Evolutionary conservation across 2,888 invertebrate genomes (phyloP), one percentile per base, ranked within the genome.

Genomic region (Dicyrtoma fusca): DNA sequence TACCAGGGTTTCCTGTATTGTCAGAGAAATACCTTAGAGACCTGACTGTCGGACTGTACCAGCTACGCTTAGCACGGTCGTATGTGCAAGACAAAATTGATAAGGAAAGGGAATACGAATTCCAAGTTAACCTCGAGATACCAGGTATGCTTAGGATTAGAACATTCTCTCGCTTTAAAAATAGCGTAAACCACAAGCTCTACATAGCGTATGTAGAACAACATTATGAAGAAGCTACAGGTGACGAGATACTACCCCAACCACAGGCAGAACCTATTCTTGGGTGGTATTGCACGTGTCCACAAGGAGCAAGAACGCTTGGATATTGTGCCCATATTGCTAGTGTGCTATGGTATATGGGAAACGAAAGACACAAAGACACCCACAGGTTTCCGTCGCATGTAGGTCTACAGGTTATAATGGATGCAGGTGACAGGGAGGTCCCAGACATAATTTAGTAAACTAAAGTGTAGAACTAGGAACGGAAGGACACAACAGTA

Each of bases 41-140:
- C 4, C 1, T 69, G 19, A 69, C 57, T 1, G 10, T 57, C 21
- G 69, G 69, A 5, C 14, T 42, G 5, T 69, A 69, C n/a, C 69
- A 69, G 17, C 1, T 66, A 26, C 23, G 26, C 3, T n/a, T 51
- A 13, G 42, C 51, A 14, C 13, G n/a, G 4, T 26, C 23, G 10
- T 66, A 66, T 19, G 34, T 53, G 1, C 44, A 61, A 19, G 61
- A 61, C 19, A 61, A 61, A 42, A n/a, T 26, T 6, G 19, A 34
- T 14, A 13, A 11, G 4, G 61, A 61, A n/a, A 34, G 19, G 6
- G 61, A 61, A 42, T 61, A 42, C 26, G 5, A 8, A 6, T 34
- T 61, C 53, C 25, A 66, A 66, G 21, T 49, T 4, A n/a, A 51
- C 4, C 26, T 42, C 1, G 51, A 51, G 17, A 10, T 26, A 25